Evolutionary conservation across 2,888 invertebrate species (phyloP), one percentile per base, ranked within the genome.

Genomic region (Emmelina monodactyla): DNA sequence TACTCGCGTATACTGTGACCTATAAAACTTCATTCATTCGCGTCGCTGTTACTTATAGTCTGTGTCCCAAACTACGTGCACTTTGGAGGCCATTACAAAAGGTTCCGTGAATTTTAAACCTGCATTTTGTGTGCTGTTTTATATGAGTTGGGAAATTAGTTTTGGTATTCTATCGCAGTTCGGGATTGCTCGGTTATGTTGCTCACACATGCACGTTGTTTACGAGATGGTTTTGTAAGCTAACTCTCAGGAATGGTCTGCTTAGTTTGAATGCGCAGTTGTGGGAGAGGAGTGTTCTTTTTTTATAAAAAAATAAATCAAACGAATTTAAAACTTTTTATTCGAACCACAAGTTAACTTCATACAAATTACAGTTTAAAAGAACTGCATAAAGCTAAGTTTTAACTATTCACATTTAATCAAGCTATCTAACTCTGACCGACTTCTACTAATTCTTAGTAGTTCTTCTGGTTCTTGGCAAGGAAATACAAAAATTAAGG

Each of bases 21-120:
- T n/a, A n/a, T n/a, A n/a, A n/a, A n/a, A n/a, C n/a, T n/a, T n/a
- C n/a, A n/a, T n/a, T n/a, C n/a, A n/a, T n/a, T n/a, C n/a, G n/a
- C n/a, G n/a, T n/a, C n/a, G n/a, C n/a, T n/a, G n/a, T n/a, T n/a
- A n/a, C n/a, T n/a, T n/a, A n/a, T n/a, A n/a, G n/a, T n/a, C n/a
- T n/a, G n/a, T n/a, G n/a, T n/a, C n/a, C n/a, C n/a, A n/a, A n/a
- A 25, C 25, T 25, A 25, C 25, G 11, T 25, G 25, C 25, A 25
- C 3, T 25, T 25, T 25, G 9, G 25, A n/a, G 9, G 11, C 25
- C 25, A 25, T 25, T 25, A 25, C 25, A 25, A 25, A 25, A 25
- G 25, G 25, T 25, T 19, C 11, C 25, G n/a, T 10, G 25, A 25
- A 25, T 25, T 25, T 25, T 25, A 25, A 25, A 25, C 25, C 25